phyloP scores from a whole-genome alignment of 2,113 vertebrate species.

The Austrofundulus limnaeus region DNA sequence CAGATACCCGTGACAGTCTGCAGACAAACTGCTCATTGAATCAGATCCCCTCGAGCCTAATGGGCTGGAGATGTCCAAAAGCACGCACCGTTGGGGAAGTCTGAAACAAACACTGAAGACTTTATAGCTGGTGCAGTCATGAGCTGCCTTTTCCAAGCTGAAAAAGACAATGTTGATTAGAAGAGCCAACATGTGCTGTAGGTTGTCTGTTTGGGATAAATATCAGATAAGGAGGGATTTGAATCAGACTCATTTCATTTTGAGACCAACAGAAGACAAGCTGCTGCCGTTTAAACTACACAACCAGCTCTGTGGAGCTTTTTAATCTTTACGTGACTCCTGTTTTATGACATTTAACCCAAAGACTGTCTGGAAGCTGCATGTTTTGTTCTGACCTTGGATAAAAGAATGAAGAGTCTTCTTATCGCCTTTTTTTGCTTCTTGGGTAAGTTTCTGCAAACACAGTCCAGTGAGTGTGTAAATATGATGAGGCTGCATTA shows the following conservation, averaged over 20 bases:
- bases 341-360: constrained; percentile 12
- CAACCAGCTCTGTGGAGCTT: constrained; percentile 18
- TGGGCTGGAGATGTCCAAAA: constrained; percentile 12
- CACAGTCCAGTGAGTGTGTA: no score
- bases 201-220: not conserved
- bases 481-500: no score
- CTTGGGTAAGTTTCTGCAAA: constrained; percentile 54
- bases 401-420: constrained; percentile 55
- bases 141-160: constrained; percentile 13
- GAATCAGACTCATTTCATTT: constrained; percentile 4
- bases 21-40: constrained; percentile 44
- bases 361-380: constrained; percentile 14
- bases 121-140: constrained; percentile 17
- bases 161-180: not conserved
- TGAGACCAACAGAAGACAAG: constrained; percentile 8
- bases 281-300: not conserved
- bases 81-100: constrained; percentile 2
- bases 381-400: not conserved
- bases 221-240: not conserved
- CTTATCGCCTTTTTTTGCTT: constrained; percentile 43
- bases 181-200: not conserved
- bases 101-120: constrained; percentile 13
- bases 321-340: not conserved
- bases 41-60: constrained; percentile 33
- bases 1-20: constrained; percentile 57